A percentile compares a stretch with the other conserved stretches of the same genome.
phyloP scores from a whole-genome alignment of 2,113 vertebrate genomes.

The Ascaphus truei region DNA sequence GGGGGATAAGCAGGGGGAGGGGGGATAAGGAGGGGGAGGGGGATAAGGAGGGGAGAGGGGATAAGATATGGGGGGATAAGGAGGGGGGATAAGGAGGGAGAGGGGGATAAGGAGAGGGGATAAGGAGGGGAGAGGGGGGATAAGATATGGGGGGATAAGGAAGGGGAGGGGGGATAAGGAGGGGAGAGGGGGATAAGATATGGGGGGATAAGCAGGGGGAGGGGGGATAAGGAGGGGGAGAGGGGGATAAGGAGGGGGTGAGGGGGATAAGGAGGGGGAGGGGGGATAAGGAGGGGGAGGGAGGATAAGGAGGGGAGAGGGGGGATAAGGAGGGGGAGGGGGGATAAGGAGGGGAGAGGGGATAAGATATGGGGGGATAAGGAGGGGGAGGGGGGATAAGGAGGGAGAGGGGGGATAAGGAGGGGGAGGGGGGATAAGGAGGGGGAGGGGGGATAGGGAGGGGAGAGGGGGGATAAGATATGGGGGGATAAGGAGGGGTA shows the following conservation, averaged over 20 bases:
- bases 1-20: too few relatives aligned
- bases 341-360: neutral
- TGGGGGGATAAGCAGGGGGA: too few relatives aligned
- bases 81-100: too few relatives aligned
- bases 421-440: accelerated
- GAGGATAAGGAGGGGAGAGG: too few relatives aligned
- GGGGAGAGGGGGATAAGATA: too few relatives aligned
- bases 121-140: too few relatives aligned
- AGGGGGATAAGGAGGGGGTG: neutral
- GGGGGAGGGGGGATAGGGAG: neutral
- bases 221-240: neutral
- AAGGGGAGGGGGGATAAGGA: too few relatives aligned
- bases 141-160: too few relatives aligned
- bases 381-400: neutral
- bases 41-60: too few relatives aligned
- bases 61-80: too few relatives aligned
- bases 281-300: neutral
- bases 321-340: neutral
- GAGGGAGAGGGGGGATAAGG: neutral
- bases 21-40: too few relatives aligned
- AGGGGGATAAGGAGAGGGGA: too few relatives aligned
- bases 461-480: neutral
- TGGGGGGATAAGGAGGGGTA: neutral
- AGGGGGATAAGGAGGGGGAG: neutral
- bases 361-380: neutral